Conservation (phyloP, 2,888 invertebrate species). For the Drosophila incognita region DNA sequence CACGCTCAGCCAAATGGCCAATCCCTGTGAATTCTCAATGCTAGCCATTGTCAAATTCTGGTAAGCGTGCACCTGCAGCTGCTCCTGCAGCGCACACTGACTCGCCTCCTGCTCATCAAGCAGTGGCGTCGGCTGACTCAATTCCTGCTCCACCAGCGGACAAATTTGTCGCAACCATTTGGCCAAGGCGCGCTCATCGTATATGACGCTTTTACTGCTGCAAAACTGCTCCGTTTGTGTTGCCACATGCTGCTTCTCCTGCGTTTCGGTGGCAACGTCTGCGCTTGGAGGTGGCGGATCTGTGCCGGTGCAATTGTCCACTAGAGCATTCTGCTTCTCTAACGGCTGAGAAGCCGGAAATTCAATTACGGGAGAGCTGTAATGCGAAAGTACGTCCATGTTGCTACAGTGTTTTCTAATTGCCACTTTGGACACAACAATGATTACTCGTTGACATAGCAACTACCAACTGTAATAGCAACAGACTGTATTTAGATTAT, state of each 20-base stretch:
- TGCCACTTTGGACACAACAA: conserved; percentile 21
- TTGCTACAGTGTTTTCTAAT: not conserved
- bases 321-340: conserved; percentile 82
- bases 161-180: conserved; percentile 85
- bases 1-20: conserved; percentile 83
- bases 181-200: conserved; percentile 85
- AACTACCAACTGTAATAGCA: conserved; percentile 15
- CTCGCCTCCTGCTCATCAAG: conserved; percentile 42
- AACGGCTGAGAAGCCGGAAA: conserved; percentile 85
- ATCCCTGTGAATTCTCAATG: conserved; percentile 71
- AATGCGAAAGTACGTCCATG: conserved; percentile 85
- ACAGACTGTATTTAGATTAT: not conserved
- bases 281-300: conserved; percentile 68
- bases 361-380: conserved; percentile 85
- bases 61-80: conserved; percentile 77
- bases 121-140: conserved; percentile 84
- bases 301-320: conserved; percentile 79
- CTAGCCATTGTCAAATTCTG: conserved; percentile 74
- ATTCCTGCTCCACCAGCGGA: conserved; percentile 85
- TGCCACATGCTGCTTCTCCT: conserved; percentile 59
- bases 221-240: conserved; percentile 84
- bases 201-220: conserved; percentile 25
- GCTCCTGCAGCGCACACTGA: conserved; percentile 43
- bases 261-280: conserved; percentile 70
- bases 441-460: conserved; percentile 27